Evolutionary conservation across 2,113 vertebrate genomes (phyloP), one percentile per base, ranked within the genome.

Genomic region (Osmerus mordax): DNA sequence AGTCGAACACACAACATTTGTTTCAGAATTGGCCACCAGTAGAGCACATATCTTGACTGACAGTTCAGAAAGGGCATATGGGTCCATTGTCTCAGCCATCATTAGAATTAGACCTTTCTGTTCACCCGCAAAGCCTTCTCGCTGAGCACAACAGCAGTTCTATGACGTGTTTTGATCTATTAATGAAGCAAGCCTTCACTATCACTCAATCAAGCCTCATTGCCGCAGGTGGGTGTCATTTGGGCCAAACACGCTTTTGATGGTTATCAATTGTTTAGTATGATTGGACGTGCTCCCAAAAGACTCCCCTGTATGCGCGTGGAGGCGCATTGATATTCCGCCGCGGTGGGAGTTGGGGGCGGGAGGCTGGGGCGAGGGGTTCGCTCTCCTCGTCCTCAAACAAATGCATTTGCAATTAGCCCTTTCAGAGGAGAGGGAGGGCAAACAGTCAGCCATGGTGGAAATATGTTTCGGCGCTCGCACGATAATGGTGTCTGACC

Each of bases 401-500:
- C 91, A 92, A 91, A 92, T 90, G 91, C 91, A 88, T 92, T 84
- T 87, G 89, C 89, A 90, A 92, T 93, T 91, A 92, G 90, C 88
- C 88, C 87, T 89, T 92, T 91, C 88, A 90, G 89, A 89, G 65
- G 77, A 82, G 86, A 82, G 86, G 83, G 87, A 88, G 89, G 85
- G 89, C 89, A 91, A 88, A 90, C 89, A 89, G 32, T 71, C 80
- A 75, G 78, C 80, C 76, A 68, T 77, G 69, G 69, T 47, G 83
- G 83, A 89, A 90, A 92, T 92, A 88, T 92, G 89, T 90, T 90
- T 88, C 81, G 81, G 87, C 79, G 84, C 81, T 85, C 55, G 78
- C 70, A 81, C 84, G 85, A 89, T 92, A 92, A 92, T 92, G 87
- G 83, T 80, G 87, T 89, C 87, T 91, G 91, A 92, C 92, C 91